Evolutionary conservation across 2,113 vertebrate genomes (phyloP).

Genomic region (Onychorhynchus coronatus): DNA sequence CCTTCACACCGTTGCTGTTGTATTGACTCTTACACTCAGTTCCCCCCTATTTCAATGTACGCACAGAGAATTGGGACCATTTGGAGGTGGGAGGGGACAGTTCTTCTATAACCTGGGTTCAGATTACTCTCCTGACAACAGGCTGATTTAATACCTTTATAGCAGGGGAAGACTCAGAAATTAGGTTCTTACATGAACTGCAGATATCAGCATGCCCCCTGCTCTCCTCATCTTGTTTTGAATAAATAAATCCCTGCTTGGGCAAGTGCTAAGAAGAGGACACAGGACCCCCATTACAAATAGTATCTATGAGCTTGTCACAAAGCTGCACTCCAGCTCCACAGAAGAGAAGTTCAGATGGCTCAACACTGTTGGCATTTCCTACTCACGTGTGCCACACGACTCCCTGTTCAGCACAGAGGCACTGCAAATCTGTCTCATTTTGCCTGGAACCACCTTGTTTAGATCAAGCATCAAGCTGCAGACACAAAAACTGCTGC

Average conservation of each 20-base stretch:
- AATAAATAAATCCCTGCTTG: neutral
- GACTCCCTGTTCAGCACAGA: neutral
- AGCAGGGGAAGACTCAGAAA: neutral
- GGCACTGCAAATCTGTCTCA: neutral
- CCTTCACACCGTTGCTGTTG: neutral
- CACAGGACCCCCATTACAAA: neutral
- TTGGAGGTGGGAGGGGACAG: neutral
- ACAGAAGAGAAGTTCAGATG: neutral
- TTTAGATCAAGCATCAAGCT: neutral
- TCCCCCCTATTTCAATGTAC: neutral
- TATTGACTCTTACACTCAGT: neutral
- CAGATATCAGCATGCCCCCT: neutral
- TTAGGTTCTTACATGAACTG: neutral
- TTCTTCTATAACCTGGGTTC: neutral
- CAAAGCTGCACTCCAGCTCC: neutral
- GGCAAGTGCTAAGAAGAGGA: neutral
- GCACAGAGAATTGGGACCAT: neutral
- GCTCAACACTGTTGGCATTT: accelerated
- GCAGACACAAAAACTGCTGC: neutral
- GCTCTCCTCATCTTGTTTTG: neutral
- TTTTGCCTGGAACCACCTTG: neutral
- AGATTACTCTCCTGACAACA: neutral
- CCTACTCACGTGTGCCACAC: neutral
- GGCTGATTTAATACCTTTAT: neutral
- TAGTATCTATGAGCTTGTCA: neutral